These are phyloP conservation scores for Lates calcarifer DNA, from an alignment of 2,113 vertebrate species.

Conservation along the genomic window DNA sequence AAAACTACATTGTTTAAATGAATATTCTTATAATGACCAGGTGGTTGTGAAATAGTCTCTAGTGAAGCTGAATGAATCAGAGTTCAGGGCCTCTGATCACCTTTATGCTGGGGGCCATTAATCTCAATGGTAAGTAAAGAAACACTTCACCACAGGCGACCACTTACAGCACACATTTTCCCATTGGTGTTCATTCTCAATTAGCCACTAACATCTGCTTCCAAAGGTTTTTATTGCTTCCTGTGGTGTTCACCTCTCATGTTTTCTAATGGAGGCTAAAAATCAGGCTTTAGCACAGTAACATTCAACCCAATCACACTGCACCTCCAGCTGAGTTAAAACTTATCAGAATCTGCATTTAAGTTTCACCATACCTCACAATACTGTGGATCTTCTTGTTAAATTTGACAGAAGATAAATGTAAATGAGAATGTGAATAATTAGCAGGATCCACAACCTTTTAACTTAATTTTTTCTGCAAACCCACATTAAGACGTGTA, in stretches of 20 bases:
- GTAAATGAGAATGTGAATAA: constrained; percentile 3
- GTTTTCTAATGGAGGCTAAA: constrained; percentile 14
- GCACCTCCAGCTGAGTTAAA: neutral
- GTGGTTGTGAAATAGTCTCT: neutral
- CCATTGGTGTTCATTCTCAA: neutral
- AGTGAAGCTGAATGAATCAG: neutral
- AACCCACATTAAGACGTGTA: neutral
- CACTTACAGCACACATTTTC: neutral
- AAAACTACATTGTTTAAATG: neutral
- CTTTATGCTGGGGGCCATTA: neutral
- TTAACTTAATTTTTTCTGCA: neutral
- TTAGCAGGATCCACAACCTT: neutral
- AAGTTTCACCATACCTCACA: neutral
- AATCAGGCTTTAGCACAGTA: neutral
- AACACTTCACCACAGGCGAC: constrained; percentile 5
- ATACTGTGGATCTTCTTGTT: neutral
- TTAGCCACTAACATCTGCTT: constrained; percentile 7
- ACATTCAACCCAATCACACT: constrained; percentile 13
- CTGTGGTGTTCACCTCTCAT: neutral
- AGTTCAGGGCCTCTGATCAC: neutral
- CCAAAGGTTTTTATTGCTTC: constrained; percentile 22
- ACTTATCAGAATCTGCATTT: neutral
- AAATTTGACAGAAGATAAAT: neutral
- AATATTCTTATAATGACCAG: neutral
- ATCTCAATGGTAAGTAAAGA: neutral